Evolutionary conservation across 2,888 invertebrate genomes (phyloP).

Genomic region (Dusona sp.): DNA sequence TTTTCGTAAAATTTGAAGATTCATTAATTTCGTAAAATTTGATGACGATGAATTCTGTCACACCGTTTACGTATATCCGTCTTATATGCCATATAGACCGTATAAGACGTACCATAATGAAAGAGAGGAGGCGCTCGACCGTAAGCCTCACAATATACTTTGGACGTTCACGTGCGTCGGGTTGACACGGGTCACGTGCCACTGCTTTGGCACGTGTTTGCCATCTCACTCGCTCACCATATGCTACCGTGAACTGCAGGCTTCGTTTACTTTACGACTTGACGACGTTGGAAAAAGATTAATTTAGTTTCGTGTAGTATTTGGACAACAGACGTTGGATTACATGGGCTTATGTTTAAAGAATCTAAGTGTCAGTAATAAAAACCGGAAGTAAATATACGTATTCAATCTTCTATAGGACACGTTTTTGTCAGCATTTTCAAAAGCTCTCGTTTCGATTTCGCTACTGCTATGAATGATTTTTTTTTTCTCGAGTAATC

Average conservation of each 20-base stretch:
- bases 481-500: too few species aligned
- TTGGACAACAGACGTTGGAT: conserved; percentile 12
- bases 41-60: neutral
- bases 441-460: neutral
- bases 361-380: neutral
- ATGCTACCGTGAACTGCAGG: conserved; percentile 61
- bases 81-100: conserved; percentile 6
- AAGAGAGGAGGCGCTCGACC: conserved; percentile 41
- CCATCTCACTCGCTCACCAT: conserved; percentile 67
- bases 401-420: neutral
- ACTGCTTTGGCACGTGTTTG: conserved; percentile 58
- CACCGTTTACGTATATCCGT: conserved; percentile 30
- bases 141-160: conserved; percentile 44
- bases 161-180: conserved; percentile 66
- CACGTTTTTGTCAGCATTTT: neutral
- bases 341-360: neutral
- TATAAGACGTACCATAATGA: conserved; percentile 42
- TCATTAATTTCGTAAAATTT: neutral
- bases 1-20: neutral
- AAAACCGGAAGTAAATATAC: neutral
- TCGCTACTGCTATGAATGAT: neutral
- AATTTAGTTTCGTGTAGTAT: conserved; percentile 32
- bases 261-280: conserved; percentile 41
- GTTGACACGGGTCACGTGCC: conserved; percentile 74
- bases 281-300: conserved; percentile 40